Evolutionary conservation across 2,888 invertebrate species (phyloP).

Genomic region (Drosophila fungiperda): DNA sequence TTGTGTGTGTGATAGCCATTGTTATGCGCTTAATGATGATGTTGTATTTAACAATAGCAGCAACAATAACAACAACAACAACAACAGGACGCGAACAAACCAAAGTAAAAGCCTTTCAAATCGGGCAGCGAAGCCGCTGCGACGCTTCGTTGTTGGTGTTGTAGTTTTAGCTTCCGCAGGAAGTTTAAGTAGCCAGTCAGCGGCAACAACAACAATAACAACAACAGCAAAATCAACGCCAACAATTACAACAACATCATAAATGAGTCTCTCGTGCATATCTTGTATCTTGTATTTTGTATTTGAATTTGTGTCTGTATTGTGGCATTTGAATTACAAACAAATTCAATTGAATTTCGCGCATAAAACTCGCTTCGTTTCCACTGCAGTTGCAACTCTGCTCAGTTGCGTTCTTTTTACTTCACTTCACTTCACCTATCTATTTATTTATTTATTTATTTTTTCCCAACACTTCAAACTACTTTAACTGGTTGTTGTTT

Average conservation of each 20-base stretch:
- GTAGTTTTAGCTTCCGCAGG: constrained; percentile 74
- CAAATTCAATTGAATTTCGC: constrained; percentile 69
- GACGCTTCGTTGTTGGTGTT: constrained; percentile 42
- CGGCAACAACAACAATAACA: constrained; percentile 37
- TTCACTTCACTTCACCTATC: constrained; percentile 16
- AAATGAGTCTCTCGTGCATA: constrained; percentile 18
- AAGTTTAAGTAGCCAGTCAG: constrained; percentile 72
- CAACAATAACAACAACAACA: constrained; percentile 42
- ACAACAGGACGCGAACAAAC: constrained; percentile 23
- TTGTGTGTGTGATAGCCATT: constrained; percentile 61
- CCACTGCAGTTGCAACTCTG: constrained; percentile 26
- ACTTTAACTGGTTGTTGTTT: constrained; percentile 56
- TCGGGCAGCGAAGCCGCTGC: constrained; percentile 40
- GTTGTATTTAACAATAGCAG: constrained; percentile 74
- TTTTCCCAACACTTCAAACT: constrained; percentile 61
- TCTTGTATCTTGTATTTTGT: constrained; percentile 40
- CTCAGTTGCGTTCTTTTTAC: constrained; percentile 20
- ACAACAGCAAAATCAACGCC: constrained; percentile 21
- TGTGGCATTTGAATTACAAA: constrained; percentile 53
- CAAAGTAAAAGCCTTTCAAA: constrained; percentile 62
- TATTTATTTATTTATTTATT: constrained; percentile 45
- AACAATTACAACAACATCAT: constrained; percentile 24
- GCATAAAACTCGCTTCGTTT: constrained; percentile 64
- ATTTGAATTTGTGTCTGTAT: constrained; percentile 26
- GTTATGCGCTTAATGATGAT: constrained; percentile 78